Conservation (phyloP, 2,113 vertebrate species). For the Astur gentilis region DNA sequence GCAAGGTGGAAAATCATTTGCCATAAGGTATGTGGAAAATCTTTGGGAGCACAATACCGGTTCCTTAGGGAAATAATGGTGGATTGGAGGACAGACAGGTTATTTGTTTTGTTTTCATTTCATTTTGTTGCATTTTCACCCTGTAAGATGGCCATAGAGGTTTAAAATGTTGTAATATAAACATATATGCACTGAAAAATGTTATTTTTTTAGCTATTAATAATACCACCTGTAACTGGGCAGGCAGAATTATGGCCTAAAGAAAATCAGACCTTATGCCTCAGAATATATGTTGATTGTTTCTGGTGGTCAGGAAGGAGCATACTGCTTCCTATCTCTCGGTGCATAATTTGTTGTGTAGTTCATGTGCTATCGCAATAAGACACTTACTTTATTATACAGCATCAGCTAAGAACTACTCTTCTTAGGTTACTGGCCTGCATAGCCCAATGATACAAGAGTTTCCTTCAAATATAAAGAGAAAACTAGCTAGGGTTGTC, state of each 20-base stretch:
- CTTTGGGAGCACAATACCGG: slow-evolving; percentile 46
- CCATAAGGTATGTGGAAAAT: slow-evolving; percentile 49
- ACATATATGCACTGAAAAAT: slow-evolving; percentile 4
- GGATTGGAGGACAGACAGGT: neutral
- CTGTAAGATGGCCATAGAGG: neutral
- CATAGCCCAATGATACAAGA: neutral
- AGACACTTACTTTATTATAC: neutral
- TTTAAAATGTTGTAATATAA: slow-evolving; percentile 1
- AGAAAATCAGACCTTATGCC: neutral
- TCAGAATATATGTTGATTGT: neutral
- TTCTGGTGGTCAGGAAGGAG: neutral
- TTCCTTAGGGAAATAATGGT: neutral
- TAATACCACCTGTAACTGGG: neutral
- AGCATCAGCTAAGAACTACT: neutral
- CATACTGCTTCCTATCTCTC: neutral
- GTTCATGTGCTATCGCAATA: neutral
- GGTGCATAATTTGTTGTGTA: neutral
- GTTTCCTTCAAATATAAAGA: neutral
- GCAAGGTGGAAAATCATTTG: neutral
- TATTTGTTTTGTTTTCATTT: slow-evolving; percentile 16
- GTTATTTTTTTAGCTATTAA: slow-evolving; percentile 43
- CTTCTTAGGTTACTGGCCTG: neutral
- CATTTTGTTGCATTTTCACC: neutral
- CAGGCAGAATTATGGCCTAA: neutral
- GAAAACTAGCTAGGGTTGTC: neutral